Base-by-base conservation (phyloP, 2,113 vertebrate species). In the Phrynocephalus versicolor region DNA sequence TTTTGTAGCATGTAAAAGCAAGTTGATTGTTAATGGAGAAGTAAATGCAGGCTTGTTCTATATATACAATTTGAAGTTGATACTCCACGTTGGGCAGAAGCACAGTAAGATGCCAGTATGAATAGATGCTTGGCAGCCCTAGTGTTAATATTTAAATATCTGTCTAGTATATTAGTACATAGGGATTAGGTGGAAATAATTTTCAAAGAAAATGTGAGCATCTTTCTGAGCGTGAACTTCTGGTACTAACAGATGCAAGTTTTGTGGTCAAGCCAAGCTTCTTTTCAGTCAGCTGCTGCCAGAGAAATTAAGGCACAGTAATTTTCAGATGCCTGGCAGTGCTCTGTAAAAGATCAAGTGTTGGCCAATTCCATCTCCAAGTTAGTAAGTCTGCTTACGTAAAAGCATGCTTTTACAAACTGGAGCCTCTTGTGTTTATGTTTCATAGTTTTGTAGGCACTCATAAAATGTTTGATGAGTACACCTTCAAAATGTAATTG, bases 1-100 rank as follows among this genome's bases (percentile, higher is more conserved):
- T 87, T 90, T 45, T 18, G 14, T 73, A 90, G 87, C 93, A 75
- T 85, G 76, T 91, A 89, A 88, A 93, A 81, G 77, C 72, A 89
- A 90, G 55, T 51, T 74, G 78, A 83, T 89, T 89, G 88, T 93
- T 91, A 94, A 83, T 21, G 23, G 35, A 88, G 83, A 84, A 82
- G 73, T 64, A 78, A 82, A 64, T 91, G 86, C 33, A 39, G 89
- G 87, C 81, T 57, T 90, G n/a, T 23, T 37, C 62, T 39, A 74
- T 37, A 0, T 70, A n/a, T n/a, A n/a, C n/a, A 58, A 0, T 37
- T 88, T 62, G 37, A 33, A 82, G 90, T 87, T 88, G 76, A 88
- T 60, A 79, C 73, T 90, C 89, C 88, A 55, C 79, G 88, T 83
- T 87, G 1, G 0, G 0, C 84, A 91, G 91, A 79, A 76, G 64